phyloP scores from a whole-genome alignment of 2,113 vertebrate species.

The Cichladusa arquata region DNA sequence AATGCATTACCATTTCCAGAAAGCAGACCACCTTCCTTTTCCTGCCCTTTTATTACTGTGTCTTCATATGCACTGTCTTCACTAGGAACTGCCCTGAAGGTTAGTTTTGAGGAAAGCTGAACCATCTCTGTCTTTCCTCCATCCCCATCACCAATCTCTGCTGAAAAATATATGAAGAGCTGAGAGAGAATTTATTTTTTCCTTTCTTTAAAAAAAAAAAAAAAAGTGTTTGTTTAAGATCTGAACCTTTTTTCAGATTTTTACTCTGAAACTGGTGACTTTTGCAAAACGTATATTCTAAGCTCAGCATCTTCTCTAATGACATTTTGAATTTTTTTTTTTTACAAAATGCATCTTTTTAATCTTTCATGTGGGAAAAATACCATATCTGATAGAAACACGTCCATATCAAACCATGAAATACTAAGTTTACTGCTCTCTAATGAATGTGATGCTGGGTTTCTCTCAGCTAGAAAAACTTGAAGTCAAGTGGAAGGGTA shows the following conservation, averaged over 20 bases:
- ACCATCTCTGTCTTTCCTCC: background rate
- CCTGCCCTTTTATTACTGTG: background rate
- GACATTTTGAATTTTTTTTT: background rate
- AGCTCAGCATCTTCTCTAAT: background rate
- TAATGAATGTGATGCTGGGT: background rate
- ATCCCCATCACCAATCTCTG: background rate
- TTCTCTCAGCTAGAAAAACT: background rate
- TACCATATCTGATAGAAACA: background rate
- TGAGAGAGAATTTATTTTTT: background rate
- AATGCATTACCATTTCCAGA: background rate
- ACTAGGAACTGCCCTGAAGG: background rate
- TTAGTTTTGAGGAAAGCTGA: background rate
- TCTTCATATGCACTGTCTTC: background rate
- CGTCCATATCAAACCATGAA: background rate
- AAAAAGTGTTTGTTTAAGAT: background rate
- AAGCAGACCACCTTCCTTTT: background rate
- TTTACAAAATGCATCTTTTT: background rate
- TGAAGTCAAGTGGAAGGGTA: background rate
- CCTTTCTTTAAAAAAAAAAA: background rate
- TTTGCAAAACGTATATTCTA: background rate
- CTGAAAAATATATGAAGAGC: background rate
- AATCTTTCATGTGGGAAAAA: background rate
- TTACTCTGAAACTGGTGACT: background rate
- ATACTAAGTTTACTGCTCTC: background rate
- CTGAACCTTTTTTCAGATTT: background rate